Evolutionary conservation across 2,888 invertebrate species (phyloP).

Genomic region (Crossocerus cetratus): DNA sequence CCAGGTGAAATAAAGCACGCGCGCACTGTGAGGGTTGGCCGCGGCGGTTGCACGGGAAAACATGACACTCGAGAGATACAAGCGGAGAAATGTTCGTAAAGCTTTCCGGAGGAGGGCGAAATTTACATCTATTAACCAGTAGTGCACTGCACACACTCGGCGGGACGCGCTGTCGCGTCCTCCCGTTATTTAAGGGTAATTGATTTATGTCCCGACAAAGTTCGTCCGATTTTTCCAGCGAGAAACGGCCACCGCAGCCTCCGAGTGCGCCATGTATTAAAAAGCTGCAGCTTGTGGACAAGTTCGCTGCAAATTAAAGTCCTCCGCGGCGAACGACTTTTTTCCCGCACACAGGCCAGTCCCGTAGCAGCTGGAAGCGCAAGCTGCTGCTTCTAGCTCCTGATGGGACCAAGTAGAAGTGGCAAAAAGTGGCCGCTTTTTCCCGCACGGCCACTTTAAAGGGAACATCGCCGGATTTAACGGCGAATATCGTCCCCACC

Average conservation of each 20-base stretch:
- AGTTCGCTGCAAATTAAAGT: no score
- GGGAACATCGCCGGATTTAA: no score
- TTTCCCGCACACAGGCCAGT: no score
- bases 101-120: conserved; percentile 9
- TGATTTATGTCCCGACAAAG: neutral
- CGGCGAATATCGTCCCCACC: no score
- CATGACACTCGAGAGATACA: neutral
- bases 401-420: no score
- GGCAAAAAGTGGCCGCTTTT: no score
- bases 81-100: conserved; percentile 16
- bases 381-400: no score
- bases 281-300: neutral
- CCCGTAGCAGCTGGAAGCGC: neutral
- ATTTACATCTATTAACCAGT: conserved; percentile 17
- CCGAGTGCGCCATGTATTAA: neutral
- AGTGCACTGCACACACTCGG: neutral
- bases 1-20: no score
- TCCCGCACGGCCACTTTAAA: no score
- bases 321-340: no score
- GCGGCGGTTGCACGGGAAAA: no score
- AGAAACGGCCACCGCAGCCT: neutral
- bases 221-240: neutral
- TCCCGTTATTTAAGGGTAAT: neutral
- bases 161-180: neutral
- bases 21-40: no score